Percentiles rank a stretch among this genome's conserved stretches.
Conservation (phyloP, 2,888 invertebrate genomes). For the Orthosia gothica region DNA sequence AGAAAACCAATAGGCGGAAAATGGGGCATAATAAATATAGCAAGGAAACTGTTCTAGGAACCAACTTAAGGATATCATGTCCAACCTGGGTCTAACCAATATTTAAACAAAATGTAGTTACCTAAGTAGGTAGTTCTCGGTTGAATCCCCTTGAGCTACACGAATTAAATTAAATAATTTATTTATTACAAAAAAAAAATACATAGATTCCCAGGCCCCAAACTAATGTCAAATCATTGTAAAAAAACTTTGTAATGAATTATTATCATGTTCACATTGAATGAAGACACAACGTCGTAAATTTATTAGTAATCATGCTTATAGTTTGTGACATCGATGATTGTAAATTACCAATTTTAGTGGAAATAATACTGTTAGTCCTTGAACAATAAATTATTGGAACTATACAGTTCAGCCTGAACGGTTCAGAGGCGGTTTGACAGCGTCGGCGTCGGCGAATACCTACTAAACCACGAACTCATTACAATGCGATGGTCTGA, state of each 20-base stretch:
- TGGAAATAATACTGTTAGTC: conserved; percentile 38
- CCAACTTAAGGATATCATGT: conserved; percentile 28
- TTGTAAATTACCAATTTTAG: conserved; percentile 49
- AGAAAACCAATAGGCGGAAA: conserved; percentile 20
- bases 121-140: background rate
- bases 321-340: conserved; percentile 38
- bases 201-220: too few species aligned
- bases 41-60: conserved; percentile 18
- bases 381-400: conserved; percentile 63
- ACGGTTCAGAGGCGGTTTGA: conserved; percentile 26
- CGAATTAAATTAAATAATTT: background rate
- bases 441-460: conserved; percentile 42
- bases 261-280: background rate
- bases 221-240: too few species aligned
- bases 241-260: too few species aligned
- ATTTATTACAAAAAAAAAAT: too few species aligned
- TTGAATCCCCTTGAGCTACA: background rate
- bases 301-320: conserved; percentile 5
- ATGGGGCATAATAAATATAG: conserved; percentile 18
- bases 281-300: conserved; percentile 3
- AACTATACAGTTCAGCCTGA: conserved; percentile 37
- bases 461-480: conserved; percentile 51
- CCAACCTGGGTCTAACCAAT: background rate
- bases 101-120: conserved; percentile 18
- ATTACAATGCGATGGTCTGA: conserved; percentile 61